A percentile compares a stretch with the other conserved stretches of the same genome.
Evolutionary conservation across 2,888 invertebrate genomes (phyloP).

Genomic region (Seira ritae): DNA sequence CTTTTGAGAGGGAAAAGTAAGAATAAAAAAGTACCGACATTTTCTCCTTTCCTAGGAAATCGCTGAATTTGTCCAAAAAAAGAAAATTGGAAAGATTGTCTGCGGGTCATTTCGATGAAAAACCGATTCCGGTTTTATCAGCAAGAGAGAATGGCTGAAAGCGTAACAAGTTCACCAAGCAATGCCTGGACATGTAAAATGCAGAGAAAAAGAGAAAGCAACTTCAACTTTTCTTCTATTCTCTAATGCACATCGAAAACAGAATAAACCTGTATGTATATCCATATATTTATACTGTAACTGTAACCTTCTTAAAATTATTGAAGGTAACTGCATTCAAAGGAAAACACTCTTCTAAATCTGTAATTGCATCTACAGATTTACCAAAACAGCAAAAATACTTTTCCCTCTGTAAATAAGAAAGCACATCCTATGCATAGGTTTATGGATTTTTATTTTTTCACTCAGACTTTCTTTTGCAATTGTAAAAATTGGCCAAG

Average conservation of each 20-base stretch:
- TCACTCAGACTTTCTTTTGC: no score
- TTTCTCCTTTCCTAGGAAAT: conserved; percentile 35
- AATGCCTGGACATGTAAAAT: conserved; percentile 39
- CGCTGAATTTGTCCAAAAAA: conserved; percentile 74
- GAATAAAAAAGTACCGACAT: conserved; percentile 30
- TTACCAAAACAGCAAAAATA: not conserved
- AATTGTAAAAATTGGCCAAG: no score
- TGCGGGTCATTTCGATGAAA: conserved; percentile 74
- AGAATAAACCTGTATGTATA: no score
- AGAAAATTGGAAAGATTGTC: conserved; percentile 73
- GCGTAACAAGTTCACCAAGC: conserved; percentile 73
- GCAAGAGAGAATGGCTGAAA: conserved; percentile 55
- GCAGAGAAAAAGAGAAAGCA: conserved; percentile 31
- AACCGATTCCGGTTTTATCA: conserved; percentile 74
- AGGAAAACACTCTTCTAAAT: not conserved
- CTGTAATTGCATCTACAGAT: not conserved
- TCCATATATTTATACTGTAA: no score
- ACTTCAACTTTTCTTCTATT: conserved; percentile 25
- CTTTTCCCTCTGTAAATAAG: no score
- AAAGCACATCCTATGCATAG: no score
- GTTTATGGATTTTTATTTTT: no score
- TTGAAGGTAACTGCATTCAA: no score
- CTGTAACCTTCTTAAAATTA: no score
- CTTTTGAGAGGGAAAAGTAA: not conserved
- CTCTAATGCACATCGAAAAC: no score